Base-by-base conservation (phyloP, 1,140 invertebrate genomes). In the Leguminivora glycinivorella region DNA sequence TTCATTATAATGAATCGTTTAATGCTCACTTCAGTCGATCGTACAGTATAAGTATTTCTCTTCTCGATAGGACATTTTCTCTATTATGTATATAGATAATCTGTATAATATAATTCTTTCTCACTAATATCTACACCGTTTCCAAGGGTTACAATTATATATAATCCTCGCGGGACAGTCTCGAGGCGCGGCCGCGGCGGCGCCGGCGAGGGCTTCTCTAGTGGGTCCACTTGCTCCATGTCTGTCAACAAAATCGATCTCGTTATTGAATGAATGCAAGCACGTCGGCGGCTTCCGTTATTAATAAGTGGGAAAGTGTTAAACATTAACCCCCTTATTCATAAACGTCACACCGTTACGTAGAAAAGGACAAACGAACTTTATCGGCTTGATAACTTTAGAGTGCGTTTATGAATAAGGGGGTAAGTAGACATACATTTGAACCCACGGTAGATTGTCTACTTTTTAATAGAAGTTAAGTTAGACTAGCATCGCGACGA, bases 71-170 rank as follows among this genome's bases (percentile, higher is more conserved):
- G 87, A 87, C 84, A 88, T 87, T 86, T 84, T 88, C 82, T 88
- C 85, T 90, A 89, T 85, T 86, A 87, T 89, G 84, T 91, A 91
- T 88, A 91, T 91, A 91, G 88, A 87, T 89, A 88, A 88, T 91
- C 86, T 89, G 83, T 90, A 88, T 89, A 85, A 88, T 88, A 90
- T 89, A 89, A 89, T 86, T 88, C 87, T 90, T 90, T 90, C 83
- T 91, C 86, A 88, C 87, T 91, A 91, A 90, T 91, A 90, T 91
- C 89, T 91, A 91, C 89, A 91, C 88, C 89, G 86, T 84, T 85
- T 85, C 81, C 83, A 82, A 85, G 81, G 85, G 82, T 86, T 90
- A 90, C 82, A 84, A 82, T 83, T 86, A 85, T 85, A 88, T 85
- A 85, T 88, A 84, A 80, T 84, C 84, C 82, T 82, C 75, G 70